Conservation (phyloP, 2,888 invertebrate genomes). For the Hanleya hanleyi region DNA sequence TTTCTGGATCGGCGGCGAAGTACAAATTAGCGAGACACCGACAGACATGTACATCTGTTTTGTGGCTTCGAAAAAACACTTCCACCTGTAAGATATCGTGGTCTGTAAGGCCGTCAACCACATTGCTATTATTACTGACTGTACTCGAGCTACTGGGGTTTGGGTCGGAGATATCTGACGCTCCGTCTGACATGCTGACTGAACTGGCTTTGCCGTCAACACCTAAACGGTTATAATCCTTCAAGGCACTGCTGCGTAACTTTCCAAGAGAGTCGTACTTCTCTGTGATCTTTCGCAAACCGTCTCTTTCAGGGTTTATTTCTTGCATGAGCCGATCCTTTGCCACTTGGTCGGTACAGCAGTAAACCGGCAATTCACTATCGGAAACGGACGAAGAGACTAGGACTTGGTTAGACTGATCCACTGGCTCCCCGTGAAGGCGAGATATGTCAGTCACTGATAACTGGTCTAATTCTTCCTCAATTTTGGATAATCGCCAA, state of each 20-base stretch:
- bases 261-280: slow-evolving; percentile 68
- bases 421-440: not conserved
- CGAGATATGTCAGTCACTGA: not conserved
- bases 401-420: not conserved
- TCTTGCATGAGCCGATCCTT: not conserved
- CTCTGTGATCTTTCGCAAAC: slow-evolving; percentile 53
- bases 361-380: not conserved
- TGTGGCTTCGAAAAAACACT: slow-evolving; percentile 79
- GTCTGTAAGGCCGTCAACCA: slow-evolving; percentile 59
- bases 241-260: slow-evolving; percentile 19
- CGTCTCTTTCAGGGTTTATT: slow-evolving; percentile 45
- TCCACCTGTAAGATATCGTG: slow-evolving; percentile 69
- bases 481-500: too few relatives aligned
- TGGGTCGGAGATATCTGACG: slow-evolving; percentile 43
- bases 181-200: slow-evolving; percentile 39
- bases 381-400: not conserved
- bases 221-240: slow-evolving; percentile 10
- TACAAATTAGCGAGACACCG: slow-evolving; percentile 80
- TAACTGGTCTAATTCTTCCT: not conserved
- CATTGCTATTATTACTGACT: slow-evolving; percentile 24
- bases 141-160: slow-evolving; percentile 27
- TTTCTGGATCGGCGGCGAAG: slow-evolving; percentile 35
- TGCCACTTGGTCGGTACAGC: not conserved
- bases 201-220: slow-evolving; percentile 5
- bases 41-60: slow-evolving; percentile 85